Conservation (phyloP, 2,113 vertebrate genomes). For the Anarrhichthys ocellatus region DNA sequence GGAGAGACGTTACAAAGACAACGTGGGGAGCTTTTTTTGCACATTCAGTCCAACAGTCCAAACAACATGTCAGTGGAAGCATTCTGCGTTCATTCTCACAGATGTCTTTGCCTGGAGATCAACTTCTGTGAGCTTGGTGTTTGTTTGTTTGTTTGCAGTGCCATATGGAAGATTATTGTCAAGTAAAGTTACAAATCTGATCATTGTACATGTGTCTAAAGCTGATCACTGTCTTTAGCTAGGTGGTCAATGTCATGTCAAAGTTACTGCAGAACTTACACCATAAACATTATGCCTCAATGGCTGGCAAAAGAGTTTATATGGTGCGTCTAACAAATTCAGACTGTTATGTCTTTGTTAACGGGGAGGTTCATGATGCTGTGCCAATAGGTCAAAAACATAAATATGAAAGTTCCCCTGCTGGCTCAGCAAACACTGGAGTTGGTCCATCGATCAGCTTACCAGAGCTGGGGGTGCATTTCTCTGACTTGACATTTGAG, state of each 20-base stretch:
- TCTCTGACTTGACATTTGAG: constrained; percentile 65
- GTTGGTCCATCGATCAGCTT: constrained; percentile 67
- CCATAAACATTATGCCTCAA: constrained; percentile 22
- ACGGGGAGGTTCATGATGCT: constrained; percentile 39
- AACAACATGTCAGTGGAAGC: constrained; percentile 1
- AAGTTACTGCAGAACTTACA: constrained; percentile 4
- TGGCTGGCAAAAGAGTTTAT: not conserved
- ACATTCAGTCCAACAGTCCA: not conserved
- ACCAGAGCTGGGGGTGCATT: constrained; percentile 53
- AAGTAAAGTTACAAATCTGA: not conserved
- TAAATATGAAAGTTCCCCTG: constrained; percentile 73
- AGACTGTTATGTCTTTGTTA: constrained; percentile 44
- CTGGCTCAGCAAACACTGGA: constrained; percentile 61
- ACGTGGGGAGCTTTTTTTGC: not conserved
- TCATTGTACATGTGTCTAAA: not conserved
- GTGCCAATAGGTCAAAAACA: constrained; percentile 71
- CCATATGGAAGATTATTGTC: not conserved
- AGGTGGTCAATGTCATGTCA: not conserved
- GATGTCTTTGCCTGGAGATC: not conserved
- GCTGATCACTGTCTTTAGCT: not conserved
- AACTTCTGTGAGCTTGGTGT: not conserved
- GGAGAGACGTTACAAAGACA: not conserved
- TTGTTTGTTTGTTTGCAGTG: not conserved
- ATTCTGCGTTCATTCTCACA: not conserved
- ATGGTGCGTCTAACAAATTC: constrained; percentile 13